These are phyloP conservation scores for Clupea harengus DNA, from an alignment of 2,113 vertebrate species.

Conservation along the genomic window DNA sequence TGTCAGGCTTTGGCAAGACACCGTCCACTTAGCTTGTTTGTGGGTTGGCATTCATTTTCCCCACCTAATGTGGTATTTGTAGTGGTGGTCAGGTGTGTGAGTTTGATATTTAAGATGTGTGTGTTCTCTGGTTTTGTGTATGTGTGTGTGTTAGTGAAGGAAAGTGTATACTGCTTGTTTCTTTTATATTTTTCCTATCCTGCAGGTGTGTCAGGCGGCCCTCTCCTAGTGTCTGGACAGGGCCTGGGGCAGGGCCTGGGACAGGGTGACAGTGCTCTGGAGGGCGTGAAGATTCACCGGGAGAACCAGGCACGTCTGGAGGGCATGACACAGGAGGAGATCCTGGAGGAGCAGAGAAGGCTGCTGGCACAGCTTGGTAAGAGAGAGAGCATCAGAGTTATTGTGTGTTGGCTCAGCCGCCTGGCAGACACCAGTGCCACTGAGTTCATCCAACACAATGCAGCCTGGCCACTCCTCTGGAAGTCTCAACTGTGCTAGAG, in stretches of 20 bases:
- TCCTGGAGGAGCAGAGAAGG: constrained; percentile 80
- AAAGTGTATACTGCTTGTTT: neutral
- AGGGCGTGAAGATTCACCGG: constrained; percentile 82
- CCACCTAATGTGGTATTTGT: neutral
- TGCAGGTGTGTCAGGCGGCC: constrained; percentile 20
- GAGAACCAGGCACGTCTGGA: constrained; percentile 83
- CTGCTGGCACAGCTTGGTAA: constrained; percentile 84
- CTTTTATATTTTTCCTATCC: constrained; percentile 11
- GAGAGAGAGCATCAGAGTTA: neutral
- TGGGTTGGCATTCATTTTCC: neutral
- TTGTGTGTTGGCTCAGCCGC: neutral
- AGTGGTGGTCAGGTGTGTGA: neutral
- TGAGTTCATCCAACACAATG: neutral
- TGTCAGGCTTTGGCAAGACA: neutral
- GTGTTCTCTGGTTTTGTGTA: neutral
- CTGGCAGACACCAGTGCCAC: neutral
- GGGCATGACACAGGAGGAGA: constrained; percentile 80
- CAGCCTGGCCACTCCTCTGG: neutral
- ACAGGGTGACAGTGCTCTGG: constrained; percentile 62
- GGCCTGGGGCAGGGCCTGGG: constrained; percentile 85
- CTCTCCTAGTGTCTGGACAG: constrained; percentile 79
- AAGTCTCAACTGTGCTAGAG: neutral
- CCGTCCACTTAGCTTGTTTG: neutral
- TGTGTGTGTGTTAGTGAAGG: neutral
- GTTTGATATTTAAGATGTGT: neutral